Evolutionary conservation across 1,140 invertebrate species (phyloP), one percentile per base, ranked within the genome.

Genomic region (Hormaphis cornu): DNA sequence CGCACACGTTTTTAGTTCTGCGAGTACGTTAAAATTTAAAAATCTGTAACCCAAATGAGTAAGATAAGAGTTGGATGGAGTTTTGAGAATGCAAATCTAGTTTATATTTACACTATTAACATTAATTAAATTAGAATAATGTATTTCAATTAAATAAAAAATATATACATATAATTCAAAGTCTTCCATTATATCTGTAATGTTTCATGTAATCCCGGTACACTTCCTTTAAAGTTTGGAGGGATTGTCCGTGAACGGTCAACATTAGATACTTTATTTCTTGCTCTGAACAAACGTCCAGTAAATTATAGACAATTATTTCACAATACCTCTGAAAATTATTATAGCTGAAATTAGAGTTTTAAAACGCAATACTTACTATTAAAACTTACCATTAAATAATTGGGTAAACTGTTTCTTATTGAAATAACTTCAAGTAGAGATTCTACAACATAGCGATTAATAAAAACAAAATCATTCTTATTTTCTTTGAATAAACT

Each of bases 181-280:
- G n/a, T 56, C 28, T 40, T 40, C 56, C 56, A 59, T 20, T 42
- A 59, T 26, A 61, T 61, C 42, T 44, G 30, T 18, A 16, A 46
- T 12, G 28, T 46, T 0, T 2, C n/a, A 1, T 28, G 24, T 61
- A 44, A 1, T 61, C 40, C 0, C 1, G 0, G 3, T 44, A 42
- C 3, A 5, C 3, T n/a, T 7, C 30, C 18, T 0, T n/a, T 28
- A 42, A 46, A 12, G 30, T 12, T 8, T 16, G 7, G 3, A 28
- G 7, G 18, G 4, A 8, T 14, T 24, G n/a, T 30, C 40, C 58
- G 4, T 46, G 3, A 18, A 61, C 35, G 28, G 7, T 28, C 0
- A 1, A 9, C 16, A 61, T 18, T 20, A 61, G 1, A 1, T 20
- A 2, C 16, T 10, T 26, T 3, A 61, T 46, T 46, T 61, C 40